Evolutionary conservation across 92 coral and sea anemone species (phyloP).

Genomic region (Pocillopora meandrina): DNA sequence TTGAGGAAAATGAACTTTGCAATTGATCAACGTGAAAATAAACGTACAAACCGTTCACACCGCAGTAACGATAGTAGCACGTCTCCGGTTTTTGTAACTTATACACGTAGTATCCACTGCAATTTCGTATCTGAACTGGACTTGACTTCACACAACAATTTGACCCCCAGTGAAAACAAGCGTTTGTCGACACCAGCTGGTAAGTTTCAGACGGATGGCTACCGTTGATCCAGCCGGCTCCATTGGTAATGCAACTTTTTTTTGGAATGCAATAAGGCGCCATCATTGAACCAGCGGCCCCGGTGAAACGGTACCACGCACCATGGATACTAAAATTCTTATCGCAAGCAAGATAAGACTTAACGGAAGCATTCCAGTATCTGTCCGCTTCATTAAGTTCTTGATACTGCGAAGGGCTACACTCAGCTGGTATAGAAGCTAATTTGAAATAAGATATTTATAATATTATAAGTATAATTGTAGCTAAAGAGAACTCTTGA

Average conservation of each 20-base stretch:
- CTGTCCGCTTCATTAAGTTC: too few relatives aligned
- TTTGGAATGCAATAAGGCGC: slow-evolving; percentile 30
- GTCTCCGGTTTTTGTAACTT: background rate
- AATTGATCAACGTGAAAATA: background rate
- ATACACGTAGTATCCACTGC: slow-evolving; percentile 32
- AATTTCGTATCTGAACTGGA: slow-evolving; percentile 12
- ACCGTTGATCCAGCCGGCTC: slow-evolving; percentile 28
- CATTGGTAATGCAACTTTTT: background rate
- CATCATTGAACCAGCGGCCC: slow-evolving; percentile 39
- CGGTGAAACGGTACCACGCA: slow-evolving; percentile 37
- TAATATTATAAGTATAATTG: too few relatives aligned
- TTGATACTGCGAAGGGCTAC: too few relatives aligned
- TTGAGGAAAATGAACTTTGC: background rate
- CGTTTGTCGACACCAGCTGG: background rate
- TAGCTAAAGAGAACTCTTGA: too few relatives aligned
- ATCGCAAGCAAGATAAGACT: too few relatives aligned
- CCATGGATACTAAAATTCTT: background rate
- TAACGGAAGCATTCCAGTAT: too few relatives aligned
- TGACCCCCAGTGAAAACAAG: background rate
- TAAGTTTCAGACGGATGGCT: background rate
- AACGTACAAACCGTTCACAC: slow-evolving; percentile 18
- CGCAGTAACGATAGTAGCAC: slow-evolving; percentile 23
- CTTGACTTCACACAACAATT: background rate
- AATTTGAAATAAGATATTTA: too few relatives aligned
- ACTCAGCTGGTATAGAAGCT: too few relatives aligned